Percentiles rank a stretch among this genome's conserved stretches.
phyloP scores from a whole-genome alignment of 1,140 invertebrate species.

The Pseudomyrmex flavicornis region DNA sequence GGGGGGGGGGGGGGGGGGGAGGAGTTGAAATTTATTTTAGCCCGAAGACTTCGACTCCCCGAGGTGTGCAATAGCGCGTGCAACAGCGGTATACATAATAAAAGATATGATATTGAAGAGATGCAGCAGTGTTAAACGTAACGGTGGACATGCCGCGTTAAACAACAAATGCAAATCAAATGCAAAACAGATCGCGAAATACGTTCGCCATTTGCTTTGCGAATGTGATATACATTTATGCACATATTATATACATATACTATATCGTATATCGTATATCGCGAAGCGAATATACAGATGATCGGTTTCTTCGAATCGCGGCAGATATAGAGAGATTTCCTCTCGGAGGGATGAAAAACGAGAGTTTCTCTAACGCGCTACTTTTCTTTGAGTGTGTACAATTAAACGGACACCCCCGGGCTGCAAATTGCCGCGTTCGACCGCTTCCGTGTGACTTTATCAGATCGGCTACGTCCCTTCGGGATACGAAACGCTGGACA shows the following conservation, averaged over 20 bases:
- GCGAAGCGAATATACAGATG: background rate
- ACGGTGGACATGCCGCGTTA: background rate
- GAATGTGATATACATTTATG: too few species aligned
- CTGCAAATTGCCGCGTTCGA: conserved; percentile 50
- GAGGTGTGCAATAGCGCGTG: background rate
- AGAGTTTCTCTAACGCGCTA: too few species aligned
- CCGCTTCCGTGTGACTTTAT: conserved; percentile 60
- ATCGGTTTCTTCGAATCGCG: conserved; percentile 20
- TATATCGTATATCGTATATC: background rate
- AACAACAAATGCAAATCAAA: conserved; percentile 4
- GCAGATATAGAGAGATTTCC: too few species aligned
- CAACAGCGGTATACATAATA: background rate
- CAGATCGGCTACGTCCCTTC: conserved; percentile 40
- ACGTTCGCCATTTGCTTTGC: background rate
- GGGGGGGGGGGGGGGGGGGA: background rate
- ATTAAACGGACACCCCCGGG: conserved; percentile 46
- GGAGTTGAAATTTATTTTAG: conserved; percentile 2
- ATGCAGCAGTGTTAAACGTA: background rate
- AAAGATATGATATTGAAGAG: background rate
- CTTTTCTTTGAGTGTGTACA: conserved; percentile 43
- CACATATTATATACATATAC: too few species aligned
- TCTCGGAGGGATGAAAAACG: background rate
- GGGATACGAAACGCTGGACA: conserved; percentile 44
- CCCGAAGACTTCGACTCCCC: background rate
- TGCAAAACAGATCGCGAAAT: background rate